Evolutionary conservation across 2,888 invertebrate genomes (phyloP).

Genomic region (Uloborus plumipes): DNA sequence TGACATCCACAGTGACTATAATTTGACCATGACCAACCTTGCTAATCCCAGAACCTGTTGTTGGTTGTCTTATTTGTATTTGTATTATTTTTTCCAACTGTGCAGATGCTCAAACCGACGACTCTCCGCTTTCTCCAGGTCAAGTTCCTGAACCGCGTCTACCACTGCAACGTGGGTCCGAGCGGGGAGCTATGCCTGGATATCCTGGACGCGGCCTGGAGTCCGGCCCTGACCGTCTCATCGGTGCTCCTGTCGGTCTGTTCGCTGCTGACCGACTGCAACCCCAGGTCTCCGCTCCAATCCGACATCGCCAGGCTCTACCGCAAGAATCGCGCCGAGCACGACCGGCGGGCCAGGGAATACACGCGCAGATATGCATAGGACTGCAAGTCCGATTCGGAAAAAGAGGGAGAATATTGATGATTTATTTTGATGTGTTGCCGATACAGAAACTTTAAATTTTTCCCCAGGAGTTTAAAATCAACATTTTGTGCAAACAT

Average conservation of each 20-base stretch:
- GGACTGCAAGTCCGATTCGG: no score
- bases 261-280: constrained; percentile 72
- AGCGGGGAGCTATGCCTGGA: constrained; percentile 73
- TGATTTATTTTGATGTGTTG: no score
- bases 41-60: no score
- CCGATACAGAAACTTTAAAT: no score
- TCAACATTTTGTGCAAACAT: no score
- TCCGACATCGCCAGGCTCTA: constrained; percentile 72
- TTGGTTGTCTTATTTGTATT: no score
- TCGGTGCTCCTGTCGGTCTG: constrained; percentile 72
- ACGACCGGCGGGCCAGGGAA: constrained; percentile 71
- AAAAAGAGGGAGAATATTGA: no score
- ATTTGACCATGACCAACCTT: no score
- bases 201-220: constrained; percentile 72
- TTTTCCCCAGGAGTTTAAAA: no score
- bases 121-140: neutral
- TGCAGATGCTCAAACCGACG: no score
- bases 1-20: no score
- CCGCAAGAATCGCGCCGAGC: constrained; percentile 71
- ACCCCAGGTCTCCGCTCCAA: constrained; percentile 73
- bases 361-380: constrained; percentile 69
- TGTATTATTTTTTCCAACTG: no score
- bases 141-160: constrained; percentile 71
- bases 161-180: constrained; percentile 73
- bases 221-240: constrained; percentile 72